Evolutionary conservation across 2,797 vertebrate genomes (phyloP).

Genomic region (Sibirionetta formosa): DNA sequence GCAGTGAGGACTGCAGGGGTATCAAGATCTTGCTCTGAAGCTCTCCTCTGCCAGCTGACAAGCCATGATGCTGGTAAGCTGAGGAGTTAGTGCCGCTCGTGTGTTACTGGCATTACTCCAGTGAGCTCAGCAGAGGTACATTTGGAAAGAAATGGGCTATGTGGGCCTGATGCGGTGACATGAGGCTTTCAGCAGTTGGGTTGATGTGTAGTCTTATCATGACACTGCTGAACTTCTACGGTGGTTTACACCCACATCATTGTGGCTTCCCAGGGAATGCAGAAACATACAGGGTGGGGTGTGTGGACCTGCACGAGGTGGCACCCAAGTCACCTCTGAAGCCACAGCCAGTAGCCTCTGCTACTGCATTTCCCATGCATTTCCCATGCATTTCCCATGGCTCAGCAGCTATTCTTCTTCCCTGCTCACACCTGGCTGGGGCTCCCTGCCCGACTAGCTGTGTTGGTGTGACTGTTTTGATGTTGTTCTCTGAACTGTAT

Average conservation of each 20-base stretch:
- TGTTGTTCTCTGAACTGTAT: neutral
- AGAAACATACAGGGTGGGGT: neutral
- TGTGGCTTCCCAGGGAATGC: neutral
- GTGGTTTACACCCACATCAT: neutral
- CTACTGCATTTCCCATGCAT: neutral
- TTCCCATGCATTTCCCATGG: neutral
- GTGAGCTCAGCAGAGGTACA: neutral
- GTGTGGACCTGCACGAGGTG: fast-evolving
- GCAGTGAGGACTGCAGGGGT: neutral
- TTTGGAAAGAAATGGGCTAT: neutral
- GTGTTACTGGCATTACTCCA: neutral
- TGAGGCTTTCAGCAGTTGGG: neutral
- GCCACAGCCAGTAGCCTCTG: neutral
- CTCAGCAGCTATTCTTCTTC: neutral
- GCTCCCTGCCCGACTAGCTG: neutral
- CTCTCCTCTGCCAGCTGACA: neutral
- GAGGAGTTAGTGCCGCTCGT: neutral
- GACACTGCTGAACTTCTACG: neutral
- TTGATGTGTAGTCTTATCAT: neutral
- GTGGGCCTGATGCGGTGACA: neutral
- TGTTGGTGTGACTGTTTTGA: neutral
- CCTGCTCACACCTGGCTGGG: neutral
- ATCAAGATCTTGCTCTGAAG: neutral
- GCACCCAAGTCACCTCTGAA: neutral
- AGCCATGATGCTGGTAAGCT: neutral